Evolutionary conservation across 2,888 invertebrate genomes (phyloP), one percentile per base, ranked within the genome.

Genomic region (Oscheius sp.): DNA sequence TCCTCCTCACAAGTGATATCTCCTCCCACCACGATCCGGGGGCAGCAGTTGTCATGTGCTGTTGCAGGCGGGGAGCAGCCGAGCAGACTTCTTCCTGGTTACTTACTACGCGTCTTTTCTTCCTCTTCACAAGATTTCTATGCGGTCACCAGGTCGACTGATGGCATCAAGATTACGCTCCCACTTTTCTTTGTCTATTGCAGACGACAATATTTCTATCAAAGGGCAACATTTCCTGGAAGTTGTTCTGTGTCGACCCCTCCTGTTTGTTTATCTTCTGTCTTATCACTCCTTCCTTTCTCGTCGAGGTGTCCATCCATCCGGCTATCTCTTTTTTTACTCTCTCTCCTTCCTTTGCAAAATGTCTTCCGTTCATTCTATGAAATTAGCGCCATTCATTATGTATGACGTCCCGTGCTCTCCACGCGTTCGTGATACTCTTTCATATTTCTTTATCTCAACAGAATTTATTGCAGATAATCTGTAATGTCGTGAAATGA

Each of bases 401-500:
- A 58, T 29, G 18, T 27, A 35, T 35, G 35, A 35, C 35, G 35
- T 35, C 9, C 9, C 35, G 9, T 35, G 5, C 35, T 35, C 35
- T 9, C 12, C 25, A 13, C 53, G 23, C 21, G 23, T 25, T 53
- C 23, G 23, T 23, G 53, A 53, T 53, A 7, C 53, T 21, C 12
- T 53, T 13, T 21, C 53, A 25, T 18, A 25, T 25, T 21, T 53
- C 25, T 25, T 21, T 21, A 12, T 25, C 53, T 25, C 18, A n/a
- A 21, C 12, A 12, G 13, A 35, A 6, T 35, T 46, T 2, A 52
- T 66, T 66, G 12, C 66, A 66, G 66, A 46, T 66, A 27, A 18
- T 49, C 29, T 23, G 49, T 49, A 27, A 69, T 69, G 69, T 41
- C 69, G 41, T 69, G 66, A 69, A 56, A 69, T 69, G 69, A 53